phyloP scores from a whole-genome alignment of 1,140 invertebrate species.

The Olivierus martensii region DNA sequence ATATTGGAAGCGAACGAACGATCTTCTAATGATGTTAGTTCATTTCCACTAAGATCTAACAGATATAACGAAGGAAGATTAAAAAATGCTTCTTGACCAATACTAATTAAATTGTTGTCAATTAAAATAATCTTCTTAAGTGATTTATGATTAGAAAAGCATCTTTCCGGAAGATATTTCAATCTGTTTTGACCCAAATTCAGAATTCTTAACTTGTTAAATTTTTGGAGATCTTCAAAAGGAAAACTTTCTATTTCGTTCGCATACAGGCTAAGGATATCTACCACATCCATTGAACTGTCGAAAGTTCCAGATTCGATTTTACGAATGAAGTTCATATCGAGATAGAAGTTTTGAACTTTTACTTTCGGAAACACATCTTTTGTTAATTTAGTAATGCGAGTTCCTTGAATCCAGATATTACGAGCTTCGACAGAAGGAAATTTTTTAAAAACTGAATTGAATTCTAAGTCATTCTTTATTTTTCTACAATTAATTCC shows the following conservation, averaged over 20 bases:
- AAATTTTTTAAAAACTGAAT: neutral
- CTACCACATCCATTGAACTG: neutral
- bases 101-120: neutral
- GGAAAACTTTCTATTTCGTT: neutral
- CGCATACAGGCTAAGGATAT: neutral
- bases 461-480: neutral
- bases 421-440: neutral
- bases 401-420: neutral
- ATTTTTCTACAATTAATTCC: neutral
- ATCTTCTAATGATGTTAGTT: neutral
- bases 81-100: neutral
- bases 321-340: neutral
- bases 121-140: neutral
- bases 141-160: neutral
- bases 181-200: neutral
- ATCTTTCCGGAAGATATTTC: neutral
- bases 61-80: neutral
- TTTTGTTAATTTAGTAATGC: neutral
- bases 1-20: neutral
- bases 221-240: neutral
- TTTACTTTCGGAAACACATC: neutral
- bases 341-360: neutral
- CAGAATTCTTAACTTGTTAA: neutral
- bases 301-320: neutral
- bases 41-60: neutral